phyloP scores from a whole-genome alignment of 2,113 vertebrate genomes.

The Mus spicilegus region DNA sequence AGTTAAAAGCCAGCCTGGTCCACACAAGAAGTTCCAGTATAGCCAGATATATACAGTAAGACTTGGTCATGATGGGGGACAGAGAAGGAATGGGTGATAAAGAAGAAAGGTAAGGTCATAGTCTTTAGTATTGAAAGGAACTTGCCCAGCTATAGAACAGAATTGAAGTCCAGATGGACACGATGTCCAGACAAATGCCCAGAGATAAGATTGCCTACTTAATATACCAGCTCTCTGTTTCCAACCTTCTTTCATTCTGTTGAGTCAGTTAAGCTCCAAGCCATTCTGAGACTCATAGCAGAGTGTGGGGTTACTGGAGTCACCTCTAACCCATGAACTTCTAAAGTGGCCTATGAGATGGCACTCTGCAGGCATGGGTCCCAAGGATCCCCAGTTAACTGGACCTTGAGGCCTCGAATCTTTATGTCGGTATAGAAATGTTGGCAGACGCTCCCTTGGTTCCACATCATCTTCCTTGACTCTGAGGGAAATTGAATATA shows the following conservation, averaged over 20 bases:
- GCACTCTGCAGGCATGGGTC: neutral
- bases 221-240: neutral
- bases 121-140: neutral
- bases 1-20: neutral
- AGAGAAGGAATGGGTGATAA: neutral
- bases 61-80: neutral
- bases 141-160: neutral
- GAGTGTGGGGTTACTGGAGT: neutral
- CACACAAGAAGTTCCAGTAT: neutral
- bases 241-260: neutral
- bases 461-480: neutral
- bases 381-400: neutral
- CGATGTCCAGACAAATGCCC: slow-evolving; percentile 11
- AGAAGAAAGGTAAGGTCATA: neutral
- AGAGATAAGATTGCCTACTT: neutral
- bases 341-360: neutral
- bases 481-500: neutral
- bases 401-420: neutral
- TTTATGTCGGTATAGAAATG: neutral
- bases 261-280: neutral
- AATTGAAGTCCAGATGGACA: neutral
- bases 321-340: neutral
- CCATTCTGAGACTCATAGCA: neutral
- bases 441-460: neutral
- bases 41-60: neutral